Evolutionary conservation across 92 coral and sea anemone species (phyloP).

Genomic region (Porites evermanni): DNA sequence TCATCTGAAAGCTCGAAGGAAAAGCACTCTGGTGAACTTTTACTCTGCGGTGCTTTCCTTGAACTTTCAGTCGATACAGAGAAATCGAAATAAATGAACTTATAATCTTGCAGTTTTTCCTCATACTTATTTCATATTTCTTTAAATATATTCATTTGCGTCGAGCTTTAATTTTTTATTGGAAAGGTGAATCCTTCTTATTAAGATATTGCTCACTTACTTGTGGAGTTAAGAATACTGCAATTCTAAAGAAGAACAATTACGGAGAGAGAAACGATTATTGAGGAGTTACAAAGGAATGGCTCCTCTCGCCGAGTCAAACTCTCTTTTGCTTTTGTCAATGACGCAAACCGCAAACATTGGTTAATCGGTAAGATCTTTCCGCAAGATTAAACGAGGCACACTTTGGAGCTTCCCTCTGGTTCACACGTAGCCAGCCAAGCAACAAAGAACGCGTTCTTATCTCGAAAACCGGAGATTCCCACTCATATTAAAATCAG

Average conservation of each 20-base stretch:
- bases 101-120: conserved; percentile 17
- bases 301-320: background rate
- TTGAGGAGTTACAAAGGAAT: background rate
- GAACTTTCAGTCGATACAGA: background rate
- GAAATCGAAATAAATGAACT: background rate
- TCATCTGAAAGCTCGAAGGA: background rate
- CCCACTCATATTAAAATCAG: conserved; percentile 7
- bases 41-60: background rate
- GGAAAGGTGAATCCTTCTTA: background rate
- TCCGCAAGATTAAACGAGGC: conserved; percentile 33
- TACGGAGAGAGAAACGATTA: background rate
- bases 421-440: conserved; percentile 4
- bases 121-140: conserved; percentile 20
- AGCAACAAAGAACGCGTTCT: conserved; percentile 15
- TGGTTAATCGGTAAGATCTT: conserved; percentile 29
- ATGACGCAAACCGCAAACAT: conserved; percentile 51
- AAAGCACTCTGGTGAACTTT: no score
- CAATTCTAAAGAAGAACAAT: background rate
- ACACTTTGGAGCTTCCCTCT: conserved; percentile 5
- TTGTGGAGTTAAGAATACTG: background rate
- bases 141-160: conserved; percentile 32
- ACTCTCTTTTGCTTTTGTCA: conserved; percentile 29
- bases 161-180: background rate
- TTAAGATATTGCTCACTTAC: background rate
- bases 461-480: conserved; percentile 13